These are phyloP conservation scores for Neogale vison DNA, from an alignment of 2,113 vertebrate species.

Conservation along the genomic window DNA sequence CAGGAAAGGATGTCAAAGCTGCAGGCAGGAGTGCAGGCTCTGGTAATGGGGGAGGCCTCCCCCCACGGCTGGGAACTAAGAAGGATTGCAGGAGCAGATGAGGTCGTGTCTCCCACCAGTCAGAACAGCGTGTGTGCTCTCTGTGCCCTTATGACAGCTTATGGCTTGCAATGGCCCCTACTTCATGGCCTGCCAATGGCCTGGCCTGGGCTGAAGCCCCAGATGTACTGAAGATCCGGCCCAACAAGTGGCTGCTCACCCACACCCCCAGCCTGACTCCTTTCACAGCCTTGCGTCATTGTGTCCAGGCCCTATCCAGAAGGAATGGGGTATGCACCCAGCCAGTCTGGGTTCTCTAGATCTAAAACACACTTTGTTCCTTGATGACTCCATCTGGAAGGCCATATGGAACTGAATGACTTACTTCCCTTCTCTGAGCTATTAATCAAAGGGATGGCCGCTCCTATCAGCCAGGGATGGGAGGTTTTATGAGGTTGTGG, in stretches of 20 bases:
- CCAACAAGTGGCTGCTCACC: not conserved
- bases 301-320: not conserved
- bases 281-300: rapidly evolving
- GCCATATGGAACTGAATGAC: not conserved
- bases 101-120: not conserved
- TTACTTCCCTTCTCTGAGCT: not conserved
- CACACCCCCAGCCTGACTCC: not conserved
- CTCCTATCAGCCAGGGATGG: too few relatives aligned
- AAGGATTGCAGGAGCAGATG: not conserved
- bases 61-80: not conserved
- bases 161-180: not conserved
- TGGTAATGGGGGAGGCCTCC: not conserved
- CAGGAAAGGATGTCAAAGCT: not conserved
- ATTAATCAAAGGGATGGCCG: not conserved
- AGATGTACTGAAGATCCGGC: not conserved
- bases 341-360: not conserved
- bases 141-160: not conserved
- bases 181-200: rapidly evolving
- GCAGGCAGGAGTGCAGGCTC: not conserved
- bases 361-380: not conserved
- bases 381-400: not conserved
- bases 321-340: not conserved
- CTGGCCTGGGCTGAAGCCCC: not conserved
- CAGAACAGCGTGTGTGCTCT: not conserved
- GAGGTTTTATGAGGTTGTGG: not conserved